These are phyloP conservation scores for Trematocara marginatum DNA, from an alignment of 2,113 vertebrate species.

Conservation along the genomic window DNA sequence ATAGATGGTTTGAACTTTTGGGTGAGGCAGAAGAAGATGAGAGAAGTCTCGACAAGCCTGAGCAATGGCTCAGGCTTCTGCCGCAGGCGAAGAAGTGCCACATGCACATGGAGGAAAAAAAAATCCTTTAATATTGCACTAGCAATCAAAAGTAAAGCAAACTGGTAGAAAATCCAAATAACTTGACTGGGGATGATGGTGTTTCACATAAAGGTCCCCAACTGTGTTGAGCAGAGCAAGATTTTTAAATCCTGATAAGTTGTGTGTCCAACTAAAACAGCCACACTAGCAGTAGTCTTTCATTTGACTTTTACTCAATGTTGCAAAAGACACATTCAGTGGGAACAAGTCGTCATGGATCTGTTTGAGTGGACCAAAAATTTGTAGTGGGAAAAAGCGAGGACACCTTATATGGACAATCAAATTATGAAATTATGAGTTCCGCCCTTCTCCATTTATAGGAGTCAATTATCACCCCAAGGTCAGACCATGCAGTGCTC, in stretches of 20 bases:
- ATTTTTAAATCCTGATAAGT: background rate
- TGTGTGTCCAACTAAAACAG: background rate
- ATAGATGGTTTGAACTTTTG: constrained; percentile 36
- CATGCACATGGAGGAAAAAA: background rate
- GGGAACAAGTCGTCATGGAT: background rate
- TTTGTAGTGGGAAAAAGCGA: background rate
- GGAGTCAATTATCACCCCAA: background rate
- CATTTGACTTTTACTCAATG: background rate
- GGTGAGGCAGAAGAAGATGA: background rate
- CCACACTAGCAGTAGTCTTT: background rate
- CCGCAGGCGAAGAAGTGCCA: background rate
- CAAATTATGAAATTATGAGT: too few species aligned
- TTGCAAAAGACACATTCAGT: background rate
- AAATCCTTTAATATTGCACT: background rate
- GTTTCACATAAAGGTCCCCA: background rate
- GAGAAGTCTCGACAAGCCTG: background rate
- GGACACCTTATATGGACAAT: background rate
- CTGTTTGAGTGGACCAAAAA: background rate
- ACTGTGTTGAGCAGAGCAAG: background rate
- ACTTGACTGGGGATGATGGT: background rate
- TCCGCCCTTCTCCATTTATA: background rate
- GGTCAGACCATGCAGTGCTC: background rate
- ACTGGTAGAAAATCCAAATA: background rate
- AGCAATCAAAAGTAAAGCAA: background rate
- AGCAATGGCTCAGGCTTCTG: background rate